Conservation (phyloP, 2,888 invertebrate species). For the Diplazon laetatorius region DNA sequence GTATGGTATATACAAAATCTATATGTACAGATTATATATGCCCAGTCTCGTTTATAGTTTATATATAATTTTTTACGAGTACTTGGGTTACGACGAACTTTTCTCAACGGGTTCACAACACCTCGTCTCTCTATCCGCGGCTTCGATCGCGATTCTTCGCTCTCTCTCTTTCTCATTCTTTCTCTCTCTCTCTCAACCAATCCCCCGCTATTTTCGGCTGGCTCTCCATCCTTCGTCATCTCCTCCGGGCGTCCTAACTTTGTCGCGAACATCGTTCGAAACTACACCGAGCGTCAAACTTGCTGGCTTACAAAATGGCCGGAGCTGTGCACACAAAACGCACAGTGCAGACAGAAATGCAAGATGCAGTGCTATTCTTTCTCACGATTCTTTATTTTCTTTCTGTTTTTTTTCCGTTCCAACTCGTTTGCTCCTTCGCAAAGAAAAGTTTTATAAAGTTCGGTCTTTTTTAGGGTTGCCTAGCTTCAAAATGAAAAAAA, state of each 20-base stretch:
- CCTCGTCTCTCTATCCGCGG: conserved; percentile 33
- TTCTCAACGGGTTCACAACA: conserved; percentile 54
- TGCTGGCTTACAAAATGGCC: not conserved
- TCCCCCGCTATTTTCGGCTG: not conserved
- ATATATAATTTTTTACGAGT: too few relatives aligned
- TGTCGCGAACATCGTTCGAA: conserved; percentile 19
- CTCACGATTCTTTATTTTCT: not conserved
- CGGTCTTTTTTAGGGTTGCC: too few relatives aligned
- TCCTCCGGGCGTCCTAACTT: conserved; percentile 14
- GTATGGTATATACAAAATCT: too few relatives aligned
- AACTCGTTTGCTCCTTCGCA: not conserved
- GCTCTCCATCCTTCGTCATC: conserved; percentile 37
- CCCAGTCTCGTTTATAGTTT: too few relatives aligned
- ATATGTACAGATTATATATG: too few relatives aligned
- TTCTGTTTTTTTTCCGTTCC: not conserved
- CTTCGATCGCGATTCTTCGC: conserved; percentile 11
- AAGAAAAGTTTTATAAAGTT: too few relatives aligned
- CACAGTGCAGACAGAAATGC: too few relatives aligned
- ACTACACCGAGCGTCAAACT: conserved; percentile 24
- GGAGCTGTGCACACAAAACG: not conserved
- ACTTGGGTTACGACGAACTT: conserved; percentile 44
- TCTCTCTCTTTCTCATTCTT: too few relatives aligned
- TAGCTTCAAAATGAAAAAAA: too few relatives aligned
- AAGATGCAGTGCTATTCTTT: not conserved
- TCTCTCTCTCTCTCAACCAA: not conserved